phyloP scores from a whole-genome alignment of 2,113 vertebrate species.

The Melanostigma gelatinosum region DNA sequence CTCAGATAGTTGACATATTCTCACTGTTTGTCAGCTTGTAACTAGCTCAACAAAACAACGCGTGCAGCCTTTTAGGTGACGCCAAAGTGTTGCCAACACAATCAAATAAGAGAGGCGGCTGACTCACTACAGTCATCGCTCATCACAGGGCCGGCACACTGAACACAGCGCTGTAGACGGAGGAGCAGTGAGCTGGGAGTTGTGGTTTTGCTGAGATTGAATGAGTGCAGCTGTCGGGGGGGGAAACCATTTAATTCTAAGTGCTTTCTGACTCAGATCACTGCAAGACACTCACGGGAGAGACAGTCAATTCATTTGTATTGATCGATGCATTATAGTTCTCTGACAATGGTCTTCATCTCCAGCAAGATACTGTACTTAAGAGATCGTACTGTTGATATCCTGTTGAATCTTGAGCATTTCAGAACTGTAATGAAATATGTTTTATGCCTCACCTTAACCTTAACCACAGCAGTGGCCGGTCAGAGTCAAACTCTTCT shows the following conservation, averaged over 20 bases:
- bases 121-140: conserved; percentile 1
- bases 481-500: too few relatives aligned
- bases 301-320: conserved; percentile 5
- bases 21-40: neutral
- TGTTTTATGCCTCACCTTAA: too few relatives aligned
- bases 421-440: neutral
- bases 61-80: neutral
- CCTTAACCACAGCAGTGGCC: too few relatives aligned
- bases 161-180: neutral
- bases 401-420: neutral
- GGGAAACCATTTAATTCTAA: conserved; percentile 1
- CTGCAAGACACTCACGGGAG: neutral
- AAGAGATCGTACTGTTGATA: neutral
- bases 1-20: neutral
- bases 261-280: conserved; percentile 18
- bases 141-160: conserved; percentile 2
- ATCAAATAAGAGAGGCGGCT: conserved; percentile 8
- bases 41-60: neutral
- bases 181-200: neutral
- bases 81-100: neutral
- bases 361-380: neutral
- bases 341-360: neutral
- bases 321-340: conserved; percentile 32
- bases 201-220: conserved; percentile 11
- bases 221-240: neutral